These are phyloP conservation scores for Gracilinanus agilis DNA, from an alignment of 2,113 vertebrate species.

Conservation along the genomic window DNA sequence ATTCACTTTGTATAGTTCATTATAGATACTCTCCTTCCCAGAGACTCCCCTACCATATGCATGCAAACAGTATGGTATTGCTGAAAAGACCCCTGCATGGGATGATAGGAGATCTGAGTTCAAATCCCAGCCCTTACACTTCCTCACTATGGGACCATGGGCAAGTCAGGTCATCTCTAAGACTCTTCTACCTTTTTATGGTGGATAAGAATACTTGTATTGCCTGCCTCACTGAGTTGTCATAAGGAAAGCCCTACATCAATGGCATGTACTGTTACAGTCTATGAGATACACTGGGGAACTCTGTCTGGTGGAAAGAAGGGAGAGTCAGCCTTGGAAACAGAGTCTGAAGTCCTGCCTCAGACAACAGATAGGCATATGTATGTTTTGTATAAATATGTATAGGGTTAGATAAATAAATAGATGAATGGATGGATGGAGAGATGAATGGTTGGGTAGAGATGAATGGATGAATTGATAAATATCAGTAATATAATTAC, in stretches of 20 bases:
- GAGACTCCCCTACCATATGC: background rate
- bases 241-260: background rate
- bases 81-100: background rate
- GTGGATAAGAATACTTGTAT: background rate
- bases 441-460: no score
- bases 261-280: background rate
- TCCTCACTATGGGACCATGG: background rate
- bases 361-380: background rate
- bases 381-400: background rate
- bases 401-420: background rate
- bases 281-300: background rate
- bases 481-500: background rate
- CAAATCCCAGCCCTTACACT: background rate
- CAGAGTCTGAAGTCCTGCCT: background rate
- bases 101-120: background rate
- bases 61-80: background rate
- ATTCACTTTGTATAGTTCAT: conserved; percentile 22
- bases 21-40: background rate
- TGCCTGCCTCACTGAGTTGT: background rate
- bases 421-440: no score
- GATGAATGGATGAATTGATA: no score
- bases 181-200: background rate
- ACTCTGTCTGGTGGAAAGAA: background rate
- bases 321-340: background rate
- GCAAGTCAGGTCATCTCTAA: background rate